Conservation (phyloP, 2,113 vertebrate species). For the Eulemur rufifrons region DNA sequence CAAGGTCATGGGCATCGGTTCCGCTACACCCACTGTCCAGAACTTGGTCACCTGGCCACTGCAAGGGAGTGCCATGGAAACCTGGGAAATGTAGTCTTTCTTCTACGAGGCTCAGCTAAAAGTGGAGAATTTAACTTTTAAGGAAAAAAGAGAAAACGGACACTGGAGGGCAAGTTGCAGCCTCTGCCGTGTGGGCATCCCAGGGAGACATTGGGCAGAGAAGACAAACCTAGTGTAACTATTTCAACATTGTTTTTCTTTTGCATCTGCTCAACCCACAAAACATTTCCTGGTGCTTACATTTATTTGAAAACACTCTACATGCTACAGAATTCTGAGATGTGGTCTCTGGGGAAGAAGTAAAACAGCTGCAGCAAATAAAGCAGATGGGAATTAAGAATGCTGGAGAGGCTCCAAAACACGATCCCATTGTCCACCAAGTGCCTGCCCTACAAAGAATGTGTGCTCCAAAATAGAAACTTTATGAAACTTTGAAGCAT, state of each 20-base stretch:
- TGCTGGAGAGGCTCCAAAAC: constrained; percentile 66
- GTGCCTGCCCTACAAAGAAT: constrained; percentile 65
- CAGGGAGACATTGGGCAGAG: not conserved
- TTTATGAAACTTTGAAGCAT: constrained; percentile 78
- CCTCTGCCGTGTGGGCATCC: not conserved
- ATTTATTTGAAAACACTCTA: constrained; percentile 42
- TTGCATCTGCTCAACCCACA: not conserved
- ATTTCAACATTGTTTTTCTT: not conserved
- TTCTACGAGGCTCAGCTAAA: not conserved
- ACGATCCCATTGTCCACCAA: constrained; percentile 62
- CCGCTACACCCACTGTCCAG: not conserved
- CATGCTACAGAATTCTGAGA: constrained; percentile 26
- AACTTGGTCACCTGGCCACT: not conserved
- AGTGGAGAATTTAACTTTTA: not conserved
- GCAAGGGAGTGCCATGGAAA: not conserved
- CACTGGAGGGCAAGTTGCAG: not conserved
- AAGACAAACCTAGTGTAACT: not conserved
- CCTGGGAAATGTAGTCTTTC: not conserved
- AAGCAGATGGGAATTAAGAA: constrained; percentile 79
- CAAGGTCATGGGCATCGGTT: not conserved
- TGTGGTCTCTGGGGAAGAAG: constrained; percentile 52
- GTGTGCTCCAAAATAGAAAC: constrained; percentile 74
- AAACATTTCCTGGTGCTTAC: not conserved
- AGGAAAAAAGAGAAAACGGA: not conserved
- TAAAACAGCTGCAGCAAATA: constrained; percentile 62